phyloP scores from a whole-genome alignment of 2,888 invertebrate genomes.

The Trichogramma dendrolimi region DNA sequence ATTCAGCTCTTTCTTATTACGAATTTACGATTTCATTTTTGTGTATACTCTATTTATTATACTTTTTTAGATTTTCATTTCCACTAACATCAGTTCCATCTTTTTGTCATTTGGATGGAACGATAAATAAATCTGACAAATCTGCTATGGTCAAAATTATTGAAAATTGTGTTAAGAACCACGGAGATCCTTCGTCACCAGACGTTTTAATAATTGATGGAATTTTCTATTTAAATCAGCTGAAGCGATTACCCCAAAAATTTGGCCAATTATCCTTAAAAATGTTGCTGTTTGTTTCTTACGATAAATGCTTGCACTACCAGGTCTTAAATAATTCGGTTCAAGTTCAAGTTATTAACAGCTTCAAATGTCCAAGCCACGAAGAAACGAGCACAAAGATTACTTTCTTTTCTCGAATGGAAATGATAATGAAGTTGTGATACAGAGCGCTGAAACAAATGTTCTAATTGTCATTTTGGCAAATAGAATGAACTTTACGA shows the following conservation, averaged over 20 bases:
- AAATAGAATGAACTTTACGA: constrained; percentile 24
- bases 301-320: constrained; percentile 4
- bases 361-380: constrained; percentile 23
- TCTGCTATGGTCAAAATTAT: constrained; percentile 27
- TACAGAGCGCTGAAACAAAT: constrained; percentile 25
- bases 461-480: constrained; percentile 23
- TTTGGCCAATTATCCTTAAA: constrained; percentile 22
- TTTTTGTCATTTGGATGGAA: constrained; percentile 33
- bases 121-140: constrained; percentile 34
- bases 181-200: background rate
- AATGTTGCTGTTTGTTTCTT: constrained; percentile 11
- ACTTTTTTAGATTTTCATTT: constrained; percentile 27
- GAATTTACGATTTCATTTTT: too few relatives aligned
- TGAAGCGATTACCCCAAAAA: constrained; percentile 18
- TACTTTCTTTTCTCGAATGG: constrained; percentile 27
- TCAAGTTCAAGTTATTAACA: constrained; percentile 8
- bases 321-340: constrained; percentile 1
- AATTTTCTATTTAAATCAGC: constrained; percentile 22
- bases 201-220: constrained; percentile 27
- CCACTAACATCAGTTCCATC: constrained; percentile 33
- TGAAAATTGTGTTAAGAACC: constrained; percentile 11
- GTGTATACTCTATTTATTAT: constrained; percentile 25
- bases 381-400: constrained; percentile 35
- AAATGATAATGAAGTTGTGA: constrained; percentile 13
- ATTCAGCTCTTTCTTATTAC: too few relatives aligned